Evolutionary conservation across 2,113 vertebrate species (phyloP).

Genomic region (Nestor notabilis): DNA sequence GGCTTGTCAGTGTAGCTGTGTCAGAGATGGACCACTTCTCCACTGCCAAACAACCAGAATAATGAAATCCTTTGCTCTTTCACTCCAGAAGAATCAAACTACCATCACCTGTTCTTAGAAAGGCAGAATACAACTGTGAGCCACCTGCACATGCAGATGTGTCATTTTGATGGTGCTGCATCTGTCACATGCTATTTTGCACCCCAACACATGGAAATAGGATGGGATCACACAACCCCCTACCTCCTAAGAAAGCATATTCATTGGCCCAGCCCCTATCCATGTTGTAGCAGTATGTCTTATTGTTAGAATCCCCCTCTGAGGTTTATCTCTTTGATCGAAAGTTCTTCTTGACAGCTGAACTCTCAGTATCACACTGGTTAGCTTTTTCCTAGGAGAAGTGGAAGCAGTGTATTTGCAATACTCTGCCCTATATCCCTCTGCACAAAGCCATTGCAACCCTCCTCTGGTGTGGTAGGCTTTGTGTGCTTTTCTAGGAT

Average conservation of each 20-base stretch:
- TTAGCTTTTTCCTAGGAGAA: background rate
- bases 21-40: background rate
- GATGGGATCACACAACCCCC: background rate
- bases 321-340: background rate
- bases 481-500: background rate
- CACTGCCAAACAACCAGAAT: background rate
- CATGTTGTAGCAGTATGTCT: rapidly evolving
- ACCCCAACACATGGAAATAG: too few species aligned
- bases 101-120: background rate
- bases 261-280: background rate
- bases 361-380: rapidly evolving
- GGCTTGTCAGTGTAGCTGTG: background rate
- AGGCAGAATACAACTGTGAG: background rate
- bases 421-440: background rate
- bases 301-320: background rate
- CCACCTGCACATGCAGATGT: background rate
- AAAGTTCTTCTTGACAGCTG: background rate
- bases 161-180: background rate
- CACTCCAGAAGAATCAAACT: background rate
- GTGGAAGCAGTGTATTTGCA: background rate
- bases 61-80: background rate
- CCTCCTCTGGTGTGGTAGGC: background rate
- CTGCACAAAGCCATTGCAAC: background rate
- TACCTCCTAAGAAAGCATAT: background rate
- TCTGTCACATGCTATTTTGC: background rate